phyloP scores from a whole-genome alignment of 2,888 invertebrate genomes.

The Clostera curtula region DNA sequence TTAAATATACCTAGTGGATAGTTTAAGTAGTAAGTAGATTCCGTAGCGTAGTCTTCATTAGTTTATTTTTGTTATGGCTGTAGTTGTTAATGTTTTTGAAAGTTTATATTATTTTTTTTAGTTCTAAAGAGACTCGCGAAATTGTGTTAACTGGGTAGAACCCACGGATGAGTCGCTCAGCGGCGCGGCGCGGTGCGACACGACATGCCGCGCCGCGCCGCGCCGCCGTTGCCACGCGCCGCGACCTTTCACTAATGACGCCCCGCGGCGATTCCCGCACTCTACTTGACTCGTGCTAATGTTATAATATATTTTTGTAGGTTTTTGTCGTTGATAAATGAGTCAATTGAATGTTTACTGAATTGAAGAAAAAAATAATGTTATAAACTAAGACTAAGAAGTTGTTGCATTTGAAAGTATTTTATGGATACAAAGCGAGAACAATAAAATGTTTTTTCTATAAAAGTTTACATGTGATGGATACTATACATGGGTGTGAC shows the following conservation, averaged over 20 bases:
- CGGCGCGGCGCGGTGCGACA: conserved; percentile 19
- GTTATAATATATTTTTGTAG: conserved; percentile 73
- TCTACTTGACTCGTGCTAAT: conserved; percentile 65
- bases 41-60: conserved; percentile 70
- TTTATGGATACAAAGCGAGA: conserved; percentile 72
- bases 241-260: conserved; percentile 22
- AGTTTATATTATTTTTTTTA: conserved; percentile 65
- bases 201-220: conserved; percentile 9
- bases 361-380: conserved; percentile 67
- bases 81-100: conserved; percentile 72
- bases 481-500: conserved; percentile 49
- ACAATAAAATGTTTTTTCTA: conserved; percentile 73
- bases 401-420: conserved; percentile 75
- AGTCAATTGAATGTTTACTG: conserved; percentile 74
- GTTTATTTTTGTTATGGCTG: conserved; percentile 73
- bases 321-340: conserved; percentile 72
- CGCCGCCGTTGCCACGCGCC: conserved; percentile 7
- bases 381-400: conserved; percentile 71
- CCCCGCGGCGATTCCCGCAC: conserved; percentile 41
- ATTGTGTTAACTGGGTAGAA: conserved; percentile 46
- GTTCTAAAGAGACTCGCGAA: conserved; percentile 55
- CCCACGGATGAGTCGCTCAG: conserved; percentile 29
- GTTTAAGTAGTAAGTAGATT: conserved; percentile 68
- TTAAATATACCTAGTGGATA: conserved; percentile 64
- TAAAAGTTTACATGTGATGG: conserved; percentile 69